Evolutionary conservation across 1,140 invertebrate species (phyloP).

Genomic region (Luehdorfia chinensis): DNA sequence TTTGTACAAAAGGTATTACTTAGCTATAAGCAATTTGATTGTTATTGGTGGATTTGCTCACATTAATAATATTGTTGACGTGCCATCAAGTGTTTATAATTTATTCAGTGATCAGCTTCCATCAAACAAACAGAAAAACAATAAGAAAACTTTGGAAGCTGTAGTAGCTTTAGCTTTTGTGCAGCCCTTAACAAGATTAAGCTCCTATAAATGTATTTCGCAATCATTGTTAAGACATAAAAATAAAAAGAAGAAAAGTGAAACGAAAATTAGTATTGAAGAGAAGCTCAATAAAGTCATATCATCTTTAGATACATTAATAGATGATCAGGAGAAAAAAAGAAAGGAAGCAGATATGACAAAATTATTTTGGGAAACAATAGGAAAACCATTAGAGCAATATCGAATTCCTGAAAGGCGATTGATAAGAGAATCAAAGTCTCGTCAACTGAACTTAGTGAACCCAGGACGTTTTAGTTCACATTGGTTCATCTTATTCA

Average conservation of each 20-base stretch:
- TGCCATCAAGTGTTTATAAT: slow-evolving; percentile 78
- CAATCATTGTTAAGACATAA: slow-evolving; percentile 68
- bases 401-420: slow-evolving; percentile 83
- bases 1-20: slow-evolving; percentile 85
- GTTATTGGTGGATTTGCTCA: slow-evolving; percentile 84
- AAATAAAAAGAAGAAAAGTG: slow-evolving; percentile 54
- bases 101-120: slow-evolving; percentile 78
- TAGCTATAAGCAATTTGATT: slow-evolving; percentile 85
- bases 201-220: slow-evolving; percentile 77
- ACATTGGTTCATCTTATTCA: slow-evolving; percentile 87
- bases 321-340: slow-evolving; percentile 80
- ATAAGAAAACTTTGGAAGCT: slow-evolving; percentile 78
- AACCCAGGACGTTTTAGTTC: slow-evolving; percentile 83
- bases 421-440: slow-evolving; percentile 86
- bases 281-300: slow-evolving; percentile 70
- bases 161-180: slow-evolving; percentile 78
- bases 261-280: slow-evolving; percentile 54
- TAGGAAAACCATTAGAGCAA: slow-evolving; percentile 82
- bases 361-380: slow-evolving; percentile 86
- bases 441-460: slow-evolving; percentile 82
- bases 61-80: slow-evolving; percentile 80
- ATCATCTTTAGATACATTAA: slow-evolving; percentile 80
- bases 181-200: slow-evolving; percentile 78
- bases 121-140: slow-evolving; percentile 76
- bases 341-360: slow-evolving; percentile 84